Percentiles rank a stretch among this genome's conserved stretches.
Evolutionary conservation across 2,888 invertebrate species (phyloP).

Genomic region (Agrypnus murinus): DNA sequence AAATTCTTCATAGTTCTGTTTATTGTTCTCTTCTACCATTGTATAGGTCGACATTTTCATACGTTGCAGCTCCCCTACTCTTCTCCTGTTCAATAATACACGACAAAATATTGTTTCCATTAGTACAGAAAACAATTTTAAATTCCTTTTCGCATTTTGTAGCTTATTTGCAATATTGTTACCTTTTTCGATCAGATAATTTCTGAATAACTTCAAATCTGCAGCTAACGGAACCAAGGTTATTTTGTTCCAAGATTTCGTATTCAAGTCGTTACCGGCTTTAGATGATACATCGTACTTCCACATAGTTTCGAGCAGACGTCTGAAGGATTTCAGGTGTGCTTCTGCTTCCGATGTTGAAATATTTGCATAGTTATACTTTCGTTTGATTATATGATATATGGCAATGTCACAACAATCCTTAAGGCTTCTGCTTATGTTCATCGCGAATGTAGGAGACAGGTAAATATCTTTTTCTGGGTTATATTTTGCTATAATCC

Average conservation of each 20-base stretch:
- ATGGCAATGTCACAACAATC: slow-evolving; percentile 52
- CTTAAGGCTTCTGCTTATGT: slow-evolving; percentile 48
- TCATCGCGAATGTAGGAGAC: slow-evolving; percentile 50
- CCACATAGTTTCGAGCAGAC: slow-evolving; percentile 48
- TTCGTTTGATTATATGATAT: slow-evolving; percentile 22
- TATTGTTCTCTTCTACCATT: neutral
- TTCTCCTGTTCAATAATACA: too few species aligned
- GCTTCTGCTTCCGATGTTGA: slow-evolving; percentile 45
- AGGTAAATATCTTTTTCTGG: slow-evolving; percentile 29
- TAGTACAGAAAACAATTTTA: slow-evolving; percentile 29
- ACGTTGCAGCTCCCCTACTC: slow-evolving; percentile 47
- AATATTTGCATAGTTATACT: slow-evolving; percentile 11
- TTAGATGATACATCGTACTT: slow-evolving; percentile 49
- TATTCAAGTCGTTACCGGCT: slow-evolving; percentile 39
- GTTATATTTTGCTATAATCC: slow-evolving; percentile 49
- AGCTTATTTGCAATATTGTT: neutral
- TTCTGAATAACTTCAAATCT: slow-evolving; percentile 48
- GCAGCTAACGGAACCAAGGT: slow-evolving; percentile 47
- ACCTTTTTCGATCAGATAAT: slow-evolving; percentile 38
- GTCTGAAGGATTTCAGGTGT: slow-evolving; percentile 48
- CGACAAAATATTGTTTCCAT: slow-evolving; percentile 48
- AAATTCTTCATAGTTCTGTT: slow-evolving; percentile 46
- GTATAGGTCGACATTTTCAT: neutral
- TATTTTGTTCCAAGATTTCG: slow-evolving; percentile 52
- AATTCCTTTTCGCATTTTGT: slow-evolving; percentile 2